Conservation (phyloP, 2,797 vertebrate genomes). For the Poecilia wingei region DNA sequence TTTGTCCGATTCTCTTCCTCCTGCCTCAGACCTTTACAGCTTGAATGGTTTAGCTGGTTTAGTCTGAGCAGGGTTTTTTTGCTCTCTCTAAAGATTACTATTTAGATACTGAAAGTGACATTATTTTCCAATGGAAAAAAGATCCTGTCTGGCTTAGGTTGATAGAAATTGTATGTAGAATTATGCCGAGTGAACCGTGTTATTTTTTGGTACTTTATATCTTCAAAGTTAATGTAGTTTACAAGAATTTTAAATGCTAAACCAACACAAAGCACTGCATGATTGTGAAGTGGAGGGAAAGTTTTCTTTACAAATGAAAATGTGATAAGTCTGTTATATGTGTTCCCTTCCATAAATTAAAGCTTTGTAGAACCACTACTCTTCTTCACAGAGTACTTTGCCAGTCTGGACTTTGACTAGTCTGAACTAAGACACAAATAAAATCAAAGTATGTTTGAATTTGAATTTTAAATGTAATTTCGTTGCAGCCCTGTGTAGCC, state of each 20-base stretch:
- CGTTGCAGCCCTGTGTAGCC: not conserved
- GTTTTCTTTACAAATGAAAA: not conserved
- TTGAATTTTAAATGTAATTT: not conserved
- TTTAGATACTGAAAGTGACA: not conserved
- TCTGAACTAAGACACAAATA: not conserved
- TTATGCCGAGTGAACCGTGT: not conserved
- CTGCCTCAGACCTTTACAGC: constrained; percentile 29
- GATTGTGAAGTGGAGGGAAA: not conserved
- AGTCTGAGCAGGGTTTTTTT: constrained; percentile 21
- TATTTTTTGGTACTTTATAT: not conserved
- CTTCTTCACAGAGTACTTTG: not conserved
- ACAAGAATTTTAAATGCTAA: not conserved
- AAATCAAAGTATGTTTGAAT: not conserved
- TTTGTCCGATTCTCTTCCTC: constrained; percentile 56
- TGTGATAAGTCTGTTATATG: not conserved
- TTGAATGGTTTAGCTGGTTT: not conserved
- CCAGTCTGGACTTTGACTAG: not conserved
- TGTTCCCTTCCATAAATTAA: not conserved
- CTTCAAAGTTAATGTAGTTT: not conserved
- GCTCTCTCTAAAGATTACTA: constrained; percentile 4
- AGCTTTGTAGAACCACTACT: not conserved
- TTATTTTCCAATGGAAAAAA: not conserved
- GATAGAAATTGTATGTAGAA: not conserved
- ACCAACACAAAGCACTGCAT: not conserved
- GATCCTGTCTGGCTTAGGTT: not conserved